Conservation (phyloP, 64 coral and sea anemone species). For the Stylophora pistillata region DNA sequence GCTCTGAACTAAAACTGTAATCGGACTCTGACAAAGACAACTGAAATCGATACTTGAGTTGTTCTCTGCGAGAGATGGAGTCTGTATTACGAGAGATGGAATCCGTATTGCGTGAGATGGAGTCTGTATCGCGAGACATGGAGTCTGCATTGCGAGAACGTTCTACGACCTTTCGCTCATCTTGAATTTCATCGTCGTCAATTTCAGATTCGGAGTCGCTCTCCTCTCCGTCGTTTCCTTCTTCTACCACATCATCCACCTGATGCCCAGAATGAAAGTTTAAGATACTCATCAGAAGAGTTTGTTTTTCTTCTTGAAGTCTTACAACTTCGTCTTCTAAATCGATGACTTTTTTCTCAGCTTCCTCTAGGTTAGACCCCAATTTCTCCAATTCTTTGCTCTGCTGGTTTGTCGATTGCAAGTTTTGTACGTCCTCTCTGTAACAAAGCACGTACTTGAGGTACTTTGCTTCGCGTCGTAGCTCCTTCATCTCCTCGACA, state of each 20-base stretch:
- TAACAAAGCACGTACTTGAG: slow-evolving; percentile 89
- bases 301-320: slow-evolving; percentile 80
- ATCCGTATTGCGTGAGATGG: not conserved
- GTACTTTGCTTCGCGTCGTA: slow-evolving; percentile 71
- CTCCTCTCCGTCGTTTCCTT: slow-evolving; percentile 24
- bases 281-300: slow-evolving; percentile 78
- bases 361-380: slow-evolving; percentile 78
- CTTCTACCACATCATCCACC: slow-evolving; percentile 47
- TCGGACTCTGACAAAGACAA: slow-evolving; percentile 48
- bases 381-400: slow-evolving; percentile 68
- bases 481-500: slow-evolving; percentile 62
- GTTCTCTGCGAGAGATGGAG: slow-evolving; percentile 14
- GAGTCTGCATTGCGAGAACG: slow-evolving; percentile 16
- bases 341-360: slow-evolving; percentile 77
- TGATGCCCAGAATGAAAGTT: slow-evolving; percentile 59
- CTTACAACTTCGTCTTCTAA: slow-evolving; percentile 83
- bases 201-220: slow-evolving; percentile 6
- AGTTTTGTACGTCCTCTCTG: slow-evolving; percentile 72
- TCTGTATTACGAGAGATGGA: not conserved
- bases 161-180: slow-evolving; percentile 9
- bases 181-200: slow-evolving; percentile 27
- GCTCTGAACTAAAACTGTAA: slow-evolving; percentile 45
- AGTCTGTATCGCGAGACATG: not conserved
- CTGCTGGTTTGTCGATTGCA: slow-evolving; percentile 51
- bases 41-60: slow-evolving; percentile 42